phyloP scores from a whole-genome alignment of 2,888 invertebrate species.

The Nomada goodeniana region DNA sequence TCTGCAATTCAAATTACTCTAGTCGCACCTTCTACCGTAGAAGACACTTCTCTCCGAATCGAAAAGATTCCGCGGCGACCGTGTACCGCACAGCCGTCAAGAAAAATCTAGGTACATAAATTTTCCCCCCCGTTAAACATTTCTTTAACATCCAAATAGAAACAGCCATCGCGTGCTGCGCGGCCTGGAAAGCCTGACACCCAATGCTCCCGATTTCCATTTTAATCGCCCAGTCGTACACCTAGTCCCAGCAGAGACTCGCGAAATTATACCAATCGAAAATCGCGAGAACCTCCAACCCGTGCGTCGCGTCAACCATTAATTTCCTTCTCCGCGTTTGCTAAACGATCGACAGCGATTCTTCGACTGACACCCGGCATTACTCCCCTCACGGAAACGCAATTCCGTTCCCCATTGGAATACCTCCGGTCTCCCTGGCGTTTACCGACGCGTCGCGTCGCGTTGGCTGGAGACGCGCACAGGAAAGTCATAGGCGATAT shows the following conservation, averaged over 20 bases:
- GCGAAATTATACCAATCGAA: background rate
- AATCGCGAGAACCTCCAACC: too few species aligned
- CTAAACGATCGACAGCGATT: conserved; percentile 3
- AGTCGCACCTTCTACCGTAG: too few species aligned
- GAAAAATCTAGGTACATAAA: background rate
- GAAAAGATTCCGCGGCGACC: too few species aligned
- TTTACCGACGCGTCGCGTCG: conserved; percentile 9
- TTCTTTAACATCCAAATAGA: background rate
- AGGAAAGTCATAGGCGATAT: conserved; percentile 56
- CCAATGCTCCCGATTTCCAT: background rate
- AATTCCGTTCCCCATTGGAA: conserved; percentile 25
- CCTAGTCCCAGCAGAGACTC: background rate
- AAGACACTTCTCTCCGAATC: too few species aligned
- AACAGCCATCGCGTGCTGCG: background rate
- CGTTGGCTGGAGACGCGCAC: conserved; percentile 4
- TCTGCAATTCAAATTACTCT: too few species aligned
- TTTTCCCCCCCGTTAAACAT: background rate
- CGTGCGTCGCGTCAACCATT: conserved; percentile 26
- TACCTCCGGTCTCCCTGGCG: conserved; percentile 19
- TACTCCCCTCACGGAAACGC: conserved; percentile 26
- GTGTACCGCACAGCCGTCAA: too few species aligned
- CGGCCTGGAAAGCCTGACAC: background rate
- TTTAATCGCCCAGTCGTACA: background rate
- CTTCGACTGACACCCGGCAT: conserved; percentile 14
- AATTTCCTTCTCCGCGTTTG: conserved; percentile 4